A percentile compares a stretch with the other conserved stretches of the same genome.
Evolutionary conservation across 2,888 invertebrate genomes (phyloP).

Genomic region (Marasmarcha lunaedactyla): DNA sequence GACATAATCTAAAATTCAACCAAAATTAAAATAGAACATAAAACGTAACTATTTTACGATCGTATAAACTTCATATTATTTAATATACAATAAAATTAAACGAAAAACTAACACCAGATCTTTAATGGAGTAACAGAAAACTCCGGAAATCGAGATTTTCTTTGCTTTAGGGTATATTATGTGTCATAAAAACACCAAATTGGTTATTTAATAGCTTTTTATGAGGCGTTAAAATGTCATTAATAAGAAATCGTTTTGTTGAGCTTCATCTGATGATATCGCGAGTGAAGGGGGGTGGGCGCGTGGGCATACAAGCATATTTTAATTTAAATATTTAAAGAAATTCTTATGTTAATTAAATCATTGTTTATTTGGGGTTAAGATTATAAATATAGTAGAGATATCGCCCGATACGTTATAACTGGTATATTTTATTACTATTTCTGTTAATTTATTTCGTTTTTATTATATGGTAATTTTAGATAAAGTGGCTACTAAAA

Average conservation of each 20-base stretch:
- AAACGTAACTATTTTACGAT: neutral
- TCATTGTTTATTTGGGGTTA: neutral
- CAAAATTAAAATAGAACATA: neutral
- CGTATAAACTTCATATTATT: neutral
- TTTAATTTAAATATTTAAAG: constrained; percentile 1
- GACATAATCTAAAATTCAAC: neutral
- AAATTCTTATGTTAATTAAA: constrained; percentile 4
- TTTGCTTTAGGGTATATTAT: constrained; percentile 20
- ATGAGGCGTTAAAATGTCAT: constrained; percentile 27
- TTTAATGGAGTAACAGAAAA: neutral
- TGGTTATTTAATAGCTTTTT: constrained; percentile 31
- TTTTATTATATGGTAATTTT: no score
- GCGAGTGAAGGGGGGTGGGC: constrained; percentile 18
- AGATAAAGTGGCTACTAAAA: no score
- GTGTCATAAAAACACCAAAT: constrained; percentile 31
- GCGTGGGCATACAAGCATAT: constrained; percentile 1
- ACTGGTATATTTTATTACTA: neutral
- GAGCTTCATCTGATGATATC: constrained; percentile 18
- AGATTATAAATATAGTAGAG: neutral
- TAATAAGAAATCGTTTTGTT: constrained; percentile 22
- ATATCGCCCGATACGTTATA: neutral
- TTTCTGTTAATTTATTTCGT: neutral
- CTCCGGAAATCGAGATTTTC: constrained; percentile 20
- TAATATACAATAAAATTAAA: neutral
- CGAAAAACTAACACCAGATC: neutral